Evolutionary conservation across 2,113 vertebrate species (phyloP).

Genomic region (Podarcis cretensis): DNA sequence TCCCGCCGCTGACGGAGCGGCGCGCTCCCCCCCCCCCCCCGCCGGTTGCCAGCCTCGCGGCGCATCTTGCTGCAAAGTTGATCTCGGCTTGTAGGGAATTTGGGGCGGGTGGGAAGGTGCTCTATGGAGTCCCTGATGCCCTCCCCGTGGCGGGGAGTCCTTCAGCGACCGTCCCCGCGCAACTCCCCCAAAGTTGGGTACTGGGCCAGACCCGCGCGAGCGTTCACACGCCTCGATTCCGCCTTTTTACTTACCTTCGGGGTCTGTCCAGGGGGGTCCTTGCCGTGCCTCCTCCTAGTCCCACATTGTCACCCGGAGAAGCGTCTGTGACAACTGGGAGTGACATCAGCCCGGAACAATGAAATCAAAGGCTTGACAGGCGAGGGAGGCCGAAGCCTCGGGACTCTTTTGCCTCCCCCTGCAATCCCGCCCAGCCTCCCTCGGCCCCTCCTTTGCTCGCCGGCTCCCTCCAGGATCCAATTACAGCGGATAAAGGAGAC

Average conservation of each 20-base stretch:
- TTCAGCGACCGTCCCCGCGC: not conserved
- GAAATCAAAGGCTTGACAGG: conserved; percentile 81
- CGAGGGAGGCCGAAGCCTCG: conserved; percentile 75
- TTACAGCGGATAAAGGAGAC: conserved; percentile 80
- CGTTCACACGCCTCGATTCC: not conserved
- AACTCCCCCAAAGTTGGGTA: not conserved
- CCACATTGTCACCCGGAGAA: conserved; percentile 81
- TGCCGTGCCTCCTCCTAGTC: conserved; percentile 75
- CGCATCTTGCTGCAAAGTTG: not conserved
- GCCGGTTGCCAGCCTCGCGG: not conserved
- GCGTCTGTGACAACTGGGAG: conserved; percentile 77
- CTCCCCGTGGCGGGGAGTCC: not conserved
- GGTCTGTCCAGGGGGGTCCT: conserved; percentile 61
- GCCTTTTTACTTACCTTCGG: conserved; percentile 40
- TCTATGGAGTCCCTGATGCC: not conserved
- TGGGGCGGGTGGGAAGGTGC: not conserved
- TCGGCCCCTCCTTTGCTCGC: conserved; percentile 63
- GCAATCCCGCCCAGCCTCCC: conserved; percentile 40
- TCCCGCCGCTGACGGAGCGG: not conserved
- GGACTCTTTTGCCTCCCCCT: conserved; percentile 71
- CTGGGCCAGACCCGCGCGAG: not conserved
- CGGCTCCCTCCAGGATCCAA: conserved; percentile 79
- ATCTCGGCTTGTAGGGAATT: not conserved
- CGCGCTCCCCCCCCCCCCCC: not conserved
- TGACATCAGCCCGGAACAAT: conserved; percentile 81